Percentiles rank a stretch among this genome's conserved stretches.
phyloP scores from a whole-genome alignment of 2,797 vertebrate species.

The Craterocephalus amniculus region DNA sequence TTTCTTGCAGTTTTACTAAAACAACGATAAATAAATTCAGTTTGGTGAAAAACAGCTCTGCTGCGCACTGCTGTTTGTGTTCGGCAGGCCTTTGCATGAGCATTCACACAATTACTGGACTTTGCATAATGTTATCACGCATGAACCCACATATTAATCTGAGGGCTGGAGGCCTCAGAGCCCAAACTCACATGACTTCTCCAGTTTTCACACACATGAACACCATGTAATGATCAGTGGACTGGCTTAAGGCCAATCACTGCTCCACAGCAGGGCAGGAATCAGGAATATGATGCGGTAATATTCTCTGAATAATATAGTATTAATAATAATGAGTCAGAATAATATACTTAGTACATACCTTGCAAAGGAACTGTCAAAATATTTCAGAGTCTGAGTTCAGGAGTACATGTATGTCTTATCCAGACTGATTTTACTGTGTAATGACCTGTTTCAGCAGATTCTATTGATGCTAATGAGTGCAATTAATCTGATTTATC shows the following conservation, averaged over 20 bases:
- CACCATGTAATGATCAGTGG: no score
- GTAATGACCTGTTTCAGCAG: conserved; percentile 30
- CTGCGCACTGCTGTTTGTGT: not conserved
- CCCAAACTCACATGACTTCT: not conserved
- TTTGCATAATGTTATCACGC: not conserved
- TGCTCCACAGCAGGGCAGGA: no score
- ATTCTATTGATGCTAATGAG: conserved; percentile 35
- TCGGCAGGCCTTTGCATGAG: not conserved
- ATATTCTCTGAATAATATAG: no score
- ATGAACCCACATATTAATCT: conserved; percentile 17
- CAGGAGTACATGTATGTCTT: conserved; percentile 13
- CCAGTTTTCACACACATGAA: not conserved
- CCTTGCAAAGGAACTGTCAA: conserved; percentile 20
- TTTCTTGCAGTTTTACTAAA: not conserved
- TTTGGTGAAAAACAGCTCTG: no score
- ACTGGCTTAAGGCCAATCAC: no score
- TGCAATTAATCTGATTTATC: conserved; percentile 32
- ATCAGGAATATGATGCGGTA: no score
- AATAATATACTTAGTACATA: no score
- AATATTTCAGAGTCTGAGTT: conserved; percentile 23
- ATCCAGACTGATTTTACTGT: conserved; percentile 32
- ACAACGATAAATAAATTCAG: no score
- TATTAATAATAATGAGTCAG: no score
- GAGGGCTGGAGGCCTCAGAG: not conserved
- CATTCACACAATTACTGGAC: not conserved